Conservation (phyloP, 1,140 invertebrate species). For the Drosophila saltans region DNA sequence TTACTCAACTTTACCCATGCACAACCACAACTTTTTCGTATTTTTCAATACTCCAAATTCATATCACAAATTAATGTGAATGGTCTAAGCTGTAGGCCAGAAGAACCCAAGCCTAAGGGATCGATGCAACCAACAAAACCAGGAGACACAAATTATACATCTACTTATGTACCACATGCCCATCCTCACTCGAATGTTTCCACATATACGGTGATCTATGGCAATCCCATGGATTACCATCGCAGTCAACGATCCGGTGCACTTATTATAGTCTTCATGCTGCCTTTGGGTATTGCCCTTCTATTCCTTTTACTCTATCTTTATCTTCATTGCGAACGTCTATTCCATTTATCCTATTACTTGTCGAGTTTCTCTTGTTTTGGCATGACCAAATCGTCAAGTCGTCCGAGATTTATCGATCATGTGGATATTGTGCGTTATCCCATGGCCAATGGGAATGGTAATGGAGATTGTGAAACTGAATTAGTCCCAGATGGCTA, state of each 20-base stretch:
- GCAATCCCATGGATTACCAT: conserved; percentile 65
- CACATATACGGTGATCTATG: conserved; percentile 68
- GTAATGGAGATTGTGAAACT: conserved; percentile 23
- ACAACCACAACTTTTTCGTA: conserved; percentile 67
- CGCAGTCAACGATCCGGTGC: conserved; percentile 68
- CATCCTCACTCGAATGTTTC: conserved; percentile 59
- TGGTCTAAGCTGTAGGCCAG: conserved; percentile 62
- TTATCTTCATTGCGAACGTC: conserved; percentile 75
- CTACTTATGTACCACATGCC: background rate
- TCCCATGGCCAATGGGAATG: conserved; percentile 59
- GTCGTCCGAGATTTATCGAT: conserved; percentile 55
- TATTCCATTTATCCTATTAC: conserved; percentile 78
- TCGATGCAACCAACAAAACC: background rate
- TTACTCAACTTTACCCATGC: conserved; percentile 66
- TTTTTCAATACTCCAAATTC: conserved; percentile 74
- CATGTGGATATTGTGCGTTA: conserved; percentile 76
- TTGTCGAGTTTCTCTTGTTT: conserved; percentile 52
- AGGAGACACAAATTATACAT: background rate
- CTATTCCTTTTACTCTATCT: conserved; percentile 74
- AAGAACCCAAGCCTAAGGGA: conserved; percentile 15
- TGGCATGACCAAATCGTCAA: conserved; percentile 38
- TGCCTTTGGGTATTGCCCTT: conserved; percentile 72
- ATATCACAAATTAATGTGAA: conserved; percentile 81
- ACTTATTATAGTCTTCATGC: conserved; percentile 75
- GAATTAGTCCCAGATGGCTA: conserved; percentile 61